Evolutionary conservation across 37 sponge, comb jelly and placozoan genomes (phyloP), one percentile per base, ranked within the genome.

Genomic region (Beroe ovata): DNA sequence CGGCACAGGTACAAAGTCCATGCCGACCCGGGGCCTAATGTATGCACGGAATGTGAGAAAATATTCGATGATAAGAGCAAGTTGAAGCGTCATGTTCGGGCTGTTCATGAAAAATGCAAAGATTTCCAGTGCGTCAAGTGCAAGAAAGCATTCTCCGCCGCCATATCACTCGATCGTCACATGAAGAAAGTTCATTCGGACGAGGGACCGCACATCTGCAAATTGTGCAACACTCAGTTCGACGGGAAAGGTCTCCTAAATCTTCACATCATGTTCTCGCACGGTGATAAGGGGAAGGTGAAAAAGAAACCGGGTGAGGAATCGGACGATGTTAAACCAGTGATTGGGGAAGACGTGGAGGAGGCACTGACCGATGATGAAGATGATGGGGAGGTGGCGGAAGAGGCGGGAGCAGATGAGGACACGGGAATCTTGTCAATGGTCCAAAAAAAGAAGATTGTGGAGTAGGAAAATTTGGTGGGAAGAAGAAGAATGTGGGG

Each of bases 41-140:
- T 77, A 25, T 77, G 84, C 54, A 77, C 84, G 42, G 84, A 77
- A 20, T 77, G 84, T 40, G 84, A 77, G 54, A 77, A 77, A 25
- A 77, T 77, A 77, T 77, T 77, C 54, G 84, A 77, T 41, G 84
- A 77, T 20, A 77, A 77, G 54, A 77, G 84, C 28, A 77, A 77
- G 54, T 23, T 77, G 54, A 77, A 77, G 47, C 84, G 84, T 16
- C 84, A 77, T 54, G 84, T 77, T 20, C 42, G 84, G 41, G 84
- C 84, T 40, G 84, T 77, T n/a, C 84, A 77, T 54, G 84, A 77
- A 26, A 77, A 77, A 41, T 42, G 54, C 54, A 33, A 36, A 2
- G 84, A 77, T 39, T 77, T 77, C 38, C 22, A 21, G 36, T 77
- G 84, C 21, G 23, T 3, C 0, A 77, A 77, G 47, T 77, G 84